Evolutionary conservation across 2,113 vertebrate genomes (phyloP), one percentile per base, ranked within the genome.

Genomic region (Ciconia maguari): DNA sequence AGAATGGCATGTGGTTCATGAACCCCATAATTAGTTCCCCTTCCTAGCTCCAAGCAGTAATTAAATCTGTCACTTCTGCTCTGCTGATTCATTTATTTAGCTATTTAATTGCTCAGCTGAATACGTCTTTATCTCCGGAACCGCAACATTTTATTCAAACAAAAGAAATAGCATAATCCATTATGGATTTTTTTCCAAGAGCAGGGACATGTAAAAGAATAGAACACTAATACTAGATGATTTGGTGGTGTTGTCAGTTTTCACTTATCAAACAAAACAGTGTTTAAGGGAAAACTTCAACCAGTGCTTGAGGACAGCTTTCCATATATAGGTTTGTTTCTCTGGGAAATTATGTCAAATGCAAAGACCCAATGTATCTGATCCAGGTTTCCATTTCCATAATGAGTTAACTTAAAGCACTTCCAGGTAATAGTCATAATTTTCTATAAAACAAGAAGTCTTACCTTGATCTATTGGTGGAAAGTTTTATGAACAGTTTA

Each of bases 41-140:
- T 98, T 98, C 98, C 97, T 98, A 92, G 92, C 98, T 98, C 95
- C 98, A 98, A 98, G 98, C 98, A 98, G 97, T 99, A 98, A 99
- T 99, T 98, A 99, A 98, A 99, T 98, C 98, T 98, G 98, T 98
- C 98, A 98, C 98, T 99, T 99, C 98, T 98, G 98, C 98, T 98
- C 98, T 98, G 98, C 97, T 98, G 98, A 98, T 98, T 98, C 98
- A 98, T 98, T 98, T 99, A 98, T 98, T 98, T 98, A 98, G 98
- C 98, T 98, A 97, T 98, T 98, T 99, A 98, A 98, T 98, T 98
- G 97, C 98, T 97, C 97, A 97, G 97, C 98, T 98, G 97, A 99
- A 98, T 98, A 97, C 76, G 92, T 98, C 98, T 98, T 98, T 98
- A 97, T 98, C 98, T 98, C 98, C 96, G 97, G 98, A 99, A 98